Evolutionary conservation across 2,888 invertebrate genomes (phyloP).

Genomic region (Cepaea hortensis): DNA sequence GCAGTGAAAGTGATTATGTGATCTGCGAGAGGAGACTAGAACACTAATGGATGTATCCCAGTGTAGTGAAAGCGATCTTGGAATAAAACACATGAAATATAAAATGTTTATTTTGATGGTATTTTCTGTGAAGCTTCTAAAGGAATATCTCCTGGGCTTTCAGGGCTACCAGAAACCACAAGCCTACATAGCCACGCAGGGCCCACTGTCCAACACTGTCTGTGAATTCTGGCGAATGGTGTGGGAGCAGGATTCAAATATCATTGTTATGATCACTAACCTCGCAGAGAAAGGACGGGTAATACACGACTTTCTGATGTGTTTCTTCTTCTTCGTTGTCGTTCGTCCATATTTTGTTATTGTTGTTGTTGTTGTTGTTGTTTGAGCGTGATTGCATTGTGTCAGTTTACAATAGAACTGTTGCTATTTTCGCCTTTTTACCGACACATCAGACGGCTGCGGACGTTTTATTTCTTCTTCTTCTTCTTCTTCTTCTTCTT

Average conservation of each 20-base stretch:
- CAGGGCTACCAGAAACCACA: conserved; percentile 84
- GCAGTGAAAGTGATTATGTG: no score
- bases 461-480: no score
- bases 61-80: no score
- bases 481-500: no score
- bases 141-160: conserved; percentile 47
- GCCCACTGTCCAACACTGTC: conserved; percentile 93
- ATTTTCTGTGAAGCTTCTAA: no score
- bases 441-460: no score
- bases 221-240: conserved; percentile 98
- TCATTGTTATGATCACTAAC: conserved; percentile 98
- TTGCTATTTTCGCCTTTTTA: background rate
- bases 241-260: conserved; percentile 95
- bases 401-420: background rate
- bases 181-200: conserved; percentile 96
- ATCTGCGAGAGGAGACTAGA: no score
- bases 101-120: no score
- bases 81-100: no score
- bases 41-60: no score
- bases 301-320: conserved; percentile 73
- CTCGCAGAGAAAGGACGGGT: conserved; percentile 93
- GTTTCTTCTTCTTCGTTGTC: background rate
- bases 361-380: background rate
- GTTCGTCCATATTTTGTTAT: no score
- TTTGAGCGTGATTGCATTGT: no score